Evolutionary conservation across 2,113 vertebrate genomes (phyloP).

Genomic region (Phyllostomus discolor): DNA sequence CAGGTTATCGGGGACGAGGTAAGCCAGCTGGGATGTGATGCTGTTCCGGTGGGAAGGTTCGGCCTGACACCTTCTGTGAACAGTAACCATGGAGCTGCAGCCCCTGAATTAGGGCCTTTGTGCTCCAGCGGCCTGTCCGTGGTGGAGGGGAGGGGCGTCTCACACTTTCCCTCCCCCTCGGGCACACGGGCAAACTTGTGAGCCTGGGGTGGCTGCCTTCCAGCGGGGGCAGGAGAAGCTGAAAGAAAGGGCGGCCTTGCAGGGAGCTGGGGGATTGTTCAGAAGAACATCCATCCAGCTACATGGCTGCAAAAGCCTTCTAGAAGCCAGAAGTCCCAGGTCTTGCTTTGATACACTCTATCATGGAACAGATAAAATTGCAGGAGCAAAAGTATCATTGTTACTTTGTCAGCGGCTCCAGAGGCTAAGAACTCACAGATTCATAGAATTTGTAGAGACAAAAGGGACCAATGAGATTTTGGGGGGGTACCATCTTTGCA

Average conservation of each 20-base stretch:
- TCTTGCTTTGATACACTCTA: not conserved
- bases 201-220: not conserved
- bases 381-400: not conserved
- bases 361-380: not conserved
- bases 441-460: not conserved
- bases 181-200: accelerated
- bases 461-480: not conserved
- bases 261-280: not conserved
- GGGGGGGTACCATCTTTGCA: no score
- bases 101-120: not conserved
- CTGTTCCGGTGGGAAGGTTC: accelerated
- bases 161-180: accelerated
- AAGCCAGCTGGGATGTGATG: not conserved
- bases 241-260: no score
- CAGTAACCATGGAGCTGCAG: accelerated
- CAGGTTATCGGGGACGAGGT: not conserved
- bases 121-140: not conserved
- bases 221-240: not conserved
- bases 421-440: not conserved
- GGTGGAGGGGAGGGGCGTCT: accelerated
- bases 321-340: not conserved
- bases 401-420: no score
- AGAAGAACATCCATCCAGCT: not conserved
- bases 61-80: no score
- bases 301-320: not conserved